These are phyloP conservation scores for Eulemur mongoz DNA, from an alignment of 2,797 vertebrate species.

Conservation along the genomic window DNA sequence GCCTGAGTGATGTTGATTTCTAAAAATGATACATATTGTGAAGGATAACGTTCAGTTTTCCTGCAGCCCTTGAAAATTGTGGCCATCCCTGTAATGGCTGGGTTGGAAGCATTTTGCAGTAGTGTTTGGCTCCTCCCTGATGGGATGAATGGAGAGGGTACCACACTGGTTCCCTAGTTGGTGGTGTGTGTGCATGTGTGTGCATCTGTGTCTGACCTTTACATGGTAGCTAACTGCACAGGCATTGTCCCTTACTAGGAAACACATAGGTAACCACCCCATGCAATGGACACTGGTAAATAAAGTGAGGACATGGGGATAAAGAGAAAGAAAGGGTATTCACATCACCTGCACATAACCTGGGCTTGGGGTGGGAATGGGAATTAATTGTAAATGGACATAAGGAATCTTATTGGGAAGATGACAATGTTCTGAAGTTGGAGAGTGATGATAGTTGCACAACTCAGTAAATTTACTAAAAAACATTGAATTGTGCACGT, in stretches of 20 bases:
- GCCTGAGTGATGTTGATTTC: not conserved
- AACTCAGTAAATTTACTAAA: not conserved
- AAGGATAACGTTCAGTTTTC: not conserved
- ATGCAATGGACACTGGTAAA: rapidly evolving
- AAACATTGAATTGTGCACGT: not conserved
- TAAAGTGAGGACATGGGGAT: not conserved
- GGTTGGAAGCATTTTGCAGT: not conserved
- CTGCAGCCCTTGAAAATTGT: not conserved
- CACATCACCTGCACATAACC: not conserved
- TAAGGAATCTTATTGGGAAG: not conserved
- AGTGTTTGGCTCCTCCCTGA: not conserved
- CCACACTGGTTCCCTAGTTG: not conserved
- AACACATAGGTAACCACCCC: not conserved
- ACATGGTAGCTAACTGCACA: not conserved
- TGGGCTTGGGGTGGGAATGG: not conserved
- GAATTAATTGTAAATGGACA: not conserved
- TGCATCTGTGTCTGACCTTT: not conserved
- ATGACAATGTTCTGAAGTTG: not conserved
- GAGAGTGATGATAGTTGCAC: no score
- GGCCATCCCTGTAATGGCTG: not conserved
- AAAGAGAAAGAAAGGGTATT: not conserved
- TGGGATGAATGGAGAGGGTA: not conserved
- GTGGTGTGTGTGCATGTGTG: not conserved
- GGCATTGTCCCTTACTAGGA: not conserved
- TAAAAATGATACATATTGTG: not conserved